Evolutionary conservation across 2,888 invertebrate genomes (phyloP).

Genomic region (Micoletzkya japonica): DNA sequence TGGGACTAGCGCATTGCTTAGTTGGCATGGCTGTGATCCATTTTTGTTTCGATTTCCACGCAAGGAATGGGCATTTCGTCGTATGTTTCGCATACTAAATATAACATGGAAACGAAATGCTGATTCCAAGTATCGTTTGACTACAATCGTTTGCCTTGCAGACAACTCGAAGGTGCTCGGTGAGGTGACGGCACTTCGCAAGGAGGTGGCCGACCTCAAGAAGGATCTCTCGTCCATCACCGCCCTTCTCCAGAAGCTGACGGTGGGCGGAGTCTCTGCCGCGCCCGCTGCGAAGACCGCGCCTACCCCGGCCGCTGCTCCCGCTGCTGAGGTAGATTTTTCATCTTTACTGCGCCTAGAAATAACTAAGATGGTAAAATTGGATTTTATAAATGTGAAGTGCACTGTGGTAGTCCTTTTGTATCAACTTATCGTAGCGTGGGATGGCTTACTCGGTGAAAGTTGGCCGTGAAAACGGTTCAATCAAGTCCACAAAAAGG

Average conservation of each 20-base stretch:
- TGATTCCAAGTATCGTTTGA: not conserved
- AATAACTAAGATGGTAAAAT: too few species aligned
- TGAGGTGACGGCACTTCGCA: constrained; percentile 36
- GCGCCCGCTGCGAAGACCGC: constrained; percentile 8
- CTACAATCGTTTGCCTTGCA: not conserved
- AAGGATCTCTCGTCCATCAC: constrained; percentile 38
- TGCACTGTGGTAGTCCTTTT: too few species aligned
- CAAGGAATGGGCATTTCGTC: not conserved
- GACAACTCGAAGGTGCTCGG: constrained; percentile 29
- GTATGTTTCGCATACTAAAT: not conserved
- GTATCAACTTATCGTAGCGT: too few species aligned
- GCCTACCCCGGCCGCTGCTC: constrained; percentile 1
- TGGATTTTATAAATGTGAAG: too few species aligned
- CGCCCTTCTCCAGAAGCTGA: constrained; percentile 39
- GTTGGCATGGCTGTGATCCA: too few species aligned
- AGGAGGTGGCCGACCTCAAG: constrained; percentile 40
- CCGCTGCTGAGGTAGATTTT: constrained; percentile 11
- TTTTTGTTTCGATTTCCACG: not conserved
- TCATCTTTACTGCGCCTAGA: too few species aligned
- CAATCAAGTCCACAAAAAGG: not conserved
- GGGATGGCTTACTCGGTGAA: too few species aligned
- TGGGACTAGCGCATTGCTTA: too few species aligned
- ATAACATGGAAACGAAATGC: too few species aligned
- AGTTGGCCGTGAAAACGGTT: not conserved
- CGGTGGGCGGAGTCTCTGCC: constrained; percentile 17